Evolutionary conservation across 2,113 vertebrate genomes (phyloP).

Genomic region (Scopus umbretta): DNA sequence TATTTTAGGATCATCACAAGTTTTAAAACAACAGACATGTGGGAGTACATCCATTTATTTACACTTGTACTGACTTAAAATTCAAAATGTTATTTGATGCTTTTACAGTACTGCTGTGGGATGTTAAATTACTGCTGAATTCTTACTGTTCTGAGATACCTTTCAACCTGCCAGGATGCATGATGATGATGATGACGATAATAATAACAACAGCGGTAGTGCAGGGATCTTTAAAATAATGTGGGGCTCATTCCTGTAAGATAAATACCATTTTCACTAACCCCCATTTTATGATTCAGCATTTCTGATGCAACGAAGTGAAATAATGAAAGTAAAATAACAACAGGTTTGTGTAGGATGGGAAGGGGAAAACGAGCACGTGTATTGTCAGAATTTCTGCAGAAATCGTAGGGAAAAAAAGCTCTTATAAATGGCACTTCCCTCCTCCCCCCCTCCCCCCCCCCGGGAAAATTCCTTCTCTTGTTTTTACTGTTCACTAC

Average conservation of each 20-base stretch:
- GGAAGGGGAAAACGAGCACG: constrained; percentile 1
- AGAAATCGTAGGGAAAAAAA: background rate
- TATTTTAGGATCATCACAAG: constrained; percentile 27
- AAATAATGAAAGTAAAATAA: constrained; percentile 58
- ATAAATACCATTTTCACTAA: constrained; percentile 61
- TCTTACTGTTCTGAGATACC: constrained; percentile 48
- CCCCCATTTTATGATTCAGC: constrained; percentile 49
- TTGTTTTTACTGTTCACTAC: constrained; percentile 34
- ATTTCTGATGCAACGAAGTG: constrained; percentile 37
- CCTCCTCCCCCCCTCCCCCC: background rate
- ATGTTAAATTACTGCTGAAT: constrained; percentile 57
- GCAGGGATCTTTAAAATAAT: constrained; percentile 49
- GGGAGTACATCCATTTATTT: constrained; percentile 45
- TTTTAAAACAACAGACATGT: constrained; percentile 38
- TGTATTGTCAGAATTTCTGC: constrained; percentile 23
- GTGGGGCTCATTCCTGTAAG: background rate
- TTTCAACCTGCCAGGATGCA: constrained; percentile 61
- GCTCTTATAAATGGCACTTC: background rate
- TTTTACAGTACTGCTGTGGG: constrained; percentile 25
- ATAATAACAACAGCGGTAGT: constrained; percentile 9
- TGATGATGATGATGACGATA: constrained; percentile 6
- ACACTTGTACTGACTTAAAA: constrained; percentile 31
- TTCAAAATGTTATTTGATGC: constrained; percentile 48
- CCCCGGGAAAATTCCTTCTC: background rate
- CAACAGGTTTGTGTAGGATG: constrained; percentile 54